phyloP scores from a whole-genome alignment of 2,888 invertebrate species.

The Aphrophora alni region DNA sequence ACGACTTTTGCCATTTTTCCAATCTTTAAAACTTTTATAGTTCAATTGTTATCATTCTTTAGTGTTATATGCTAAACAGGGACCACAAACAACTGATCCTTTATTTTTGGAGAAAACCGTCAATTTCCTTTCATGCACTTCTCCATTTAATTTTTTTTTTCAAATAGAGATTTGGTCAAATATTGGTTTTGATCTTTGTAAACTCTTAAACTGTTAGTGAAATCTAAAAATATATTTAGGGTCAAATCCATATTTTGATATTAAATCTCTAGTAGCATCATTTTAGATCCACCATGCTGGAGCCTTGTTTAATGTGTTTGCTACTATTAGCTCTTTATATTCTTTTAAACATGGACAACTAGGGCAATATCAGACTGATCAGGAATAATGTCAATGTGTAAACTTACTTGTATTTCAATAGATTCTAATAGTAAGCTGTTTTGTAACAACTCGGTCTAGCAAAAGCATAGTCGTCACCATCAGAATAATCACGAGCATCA shows the following conservation, averaged over 20 bases:
- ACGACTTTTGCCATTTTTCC: constrained; percentile 22
- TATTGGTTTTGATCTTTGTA: constrained; percentile 17
- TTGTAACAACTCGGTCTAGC: background rate
- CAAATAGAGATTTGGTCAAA: constrained; percentile 19
- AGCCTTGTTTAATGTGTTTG: background rate
- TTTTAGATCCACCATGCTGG: background rate
- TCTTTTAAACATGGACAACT: background rate
- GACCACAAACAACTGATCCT: background rate
- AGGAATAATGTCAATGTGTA: background rate
- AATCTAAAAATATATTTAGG: constrained; percentile 22
- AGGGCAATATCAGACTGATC: no score
- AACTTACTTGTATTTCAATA: constrained; percentile 15
- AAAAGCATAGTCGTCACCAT: no score
- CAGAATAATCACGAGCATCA: background rate
- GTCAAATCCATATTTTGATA: constrained; percentile 10
- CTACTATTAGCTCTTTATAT: background rate
- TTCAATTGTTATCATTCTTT: background rate
- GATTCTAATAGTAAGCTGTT: background rate
- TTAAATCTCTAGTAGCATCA: constrained; percentile 17
- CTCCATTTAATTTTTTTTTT: constrained; percentile 11
- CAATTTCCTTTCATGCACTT: constrained; percentile 10
- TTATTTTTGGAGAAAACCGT: constrained; percentile 17
- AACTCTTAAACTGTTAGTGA: constrained; percentile 10
- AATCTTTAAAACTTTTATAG: constrained; percentile 12
- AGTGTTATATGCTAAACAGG: background rate